Percentiles rank a stretch among this genome's conserved stretches.
Evolutionary conservation across 1,140 invertebrate species (phyloP).

Genomic region (Homarus americanus): DNA sequence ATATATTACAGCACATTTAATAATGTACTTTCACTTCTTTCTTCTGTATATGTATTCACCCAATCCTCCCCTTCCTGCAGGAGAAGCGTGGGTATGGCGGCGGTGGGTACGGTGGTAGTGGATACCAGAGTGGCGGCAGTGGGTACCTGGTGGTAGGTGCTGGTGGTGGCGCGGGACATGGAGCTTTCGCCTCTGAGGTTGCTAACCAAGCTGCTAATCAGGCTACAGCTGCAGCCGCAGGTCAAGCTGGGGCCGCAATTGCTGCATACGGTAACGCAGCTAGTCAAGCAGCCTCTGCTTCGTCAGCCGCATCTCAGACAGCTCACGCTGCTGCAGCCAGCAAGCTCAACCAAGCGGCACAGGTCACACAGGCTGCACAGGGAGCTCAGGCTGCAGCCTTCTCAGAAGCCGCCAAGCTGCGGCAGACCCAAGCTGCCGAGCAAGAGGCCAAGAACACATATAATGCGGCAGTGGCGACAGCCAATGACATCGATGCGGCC

Average conservation of each 20-base stretch:
- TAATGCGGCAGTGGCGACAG: conserved; percentile 9
- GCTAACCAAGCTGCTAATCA: conserved; percentile 26
- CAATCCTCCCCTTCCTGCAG: too few relatives aligned
- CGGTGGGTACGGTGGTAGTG: not conserved
- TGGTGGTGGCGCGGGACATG: not conserved
- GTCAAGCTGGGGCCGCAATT: not conserved
- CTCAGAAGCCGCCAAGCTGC: not conserved
- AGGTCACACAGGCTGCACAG: conserved; percentile 4
- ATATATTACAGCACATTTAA: too few relatives aligned
- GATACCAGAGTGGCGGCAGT: not conserved
- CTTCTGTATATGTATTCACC: too few relatives aligned
- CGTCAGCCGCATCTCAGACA: conserved; percentile 7
- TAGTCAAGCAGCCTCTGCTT: not conserved
- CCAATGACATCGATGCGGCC: conserved; percentile 16
- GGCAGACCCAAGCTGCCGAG: not conserved
- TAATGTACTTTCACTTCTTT: too few relatives aligned
- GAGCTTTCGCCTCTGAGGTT: not conserved
- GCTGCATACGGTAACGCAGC: conserved; percentile 20
- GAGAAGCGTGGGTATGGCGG: conserved; percentile 21
- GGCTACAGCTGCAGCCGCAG: conserved; percentile 19
- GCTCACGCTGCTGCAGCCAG: not conserved
- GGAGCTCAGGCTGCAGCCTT: conserved; percentile 16
- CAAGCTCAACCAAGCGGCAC: not conserved
- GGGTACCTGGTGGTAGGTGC: conserved; percentile 16
- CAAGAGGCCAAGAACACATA: conserved; percentile 22